A percentile compares a stretch with the other conserved stretches of the same genome.
phyloP scores from a whole-genome alignment of 2,797 vertebrate species.

The Cichlasoma orientale region DNA sequence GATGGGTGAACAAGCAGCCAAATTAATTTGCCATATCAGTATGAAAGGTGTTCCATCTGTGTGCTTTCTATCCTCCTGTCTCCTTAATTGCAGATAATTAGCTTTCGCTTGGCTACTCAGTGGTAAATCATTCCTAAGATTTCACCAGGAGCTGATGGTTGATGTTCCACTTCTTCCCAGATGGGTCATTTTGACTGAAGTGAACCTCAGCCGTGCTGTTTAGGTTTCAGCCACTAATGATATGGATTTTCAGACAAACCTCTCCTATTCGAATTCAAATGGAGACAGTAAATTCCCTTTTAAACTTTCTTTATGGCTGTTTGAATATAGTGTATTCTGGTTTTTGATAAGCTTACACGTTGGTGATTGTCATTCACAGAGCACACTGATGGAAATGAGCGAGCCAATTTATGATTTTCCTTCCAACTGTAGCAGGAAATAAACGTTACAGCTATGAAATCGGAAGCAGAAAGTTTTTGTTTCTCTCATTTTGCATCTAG shows the following conservation, averaged over 20 bases:
- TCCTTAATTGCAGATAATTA: conserved; percentile 15
- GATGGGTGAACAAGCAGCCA: neutral
- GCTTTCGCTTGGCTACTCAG: neutral
- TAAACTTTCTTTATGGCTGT: neutral
- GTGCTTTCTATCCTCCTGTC: neutral
- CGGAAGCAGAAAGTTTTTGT: conserved; percentile 61
- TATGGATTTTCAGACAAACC: neutral
- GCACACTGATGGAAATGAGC: conserved; percentile 18
- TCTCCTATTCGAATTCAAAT: neutral
- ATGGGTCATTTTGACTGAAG: neutral
- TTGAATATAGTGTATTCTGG: neutral
- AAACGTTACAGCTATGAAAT: conserved; percentile 52
- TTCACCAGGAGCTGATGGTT: conserved; percentile 6
- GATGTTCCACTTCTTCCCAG: neutral
- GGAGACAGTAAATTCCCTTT: neutral
- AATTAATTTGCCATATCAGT: neutral
- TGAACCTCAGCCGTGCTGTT: conserved; percentile 6
- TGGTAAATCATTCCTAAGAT: conserved; percentile 10
- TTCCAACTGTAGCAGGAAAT: conserved; percentile 45
- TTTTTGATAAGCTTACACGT: conserved; percentile 10
- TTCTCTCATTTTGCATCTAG: conserved; percentile 40
- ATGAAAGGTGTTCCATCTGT: conserved; percentile 2
- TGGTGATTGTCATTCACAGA: neutral
- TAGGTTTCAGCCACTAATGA: neutral
- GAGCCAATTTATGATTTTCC: conserved; percentile 57